phyloP scores from a whole-genome alignment of 2,888 invertebrate species.

The Drosophila macrospina region DNA sequence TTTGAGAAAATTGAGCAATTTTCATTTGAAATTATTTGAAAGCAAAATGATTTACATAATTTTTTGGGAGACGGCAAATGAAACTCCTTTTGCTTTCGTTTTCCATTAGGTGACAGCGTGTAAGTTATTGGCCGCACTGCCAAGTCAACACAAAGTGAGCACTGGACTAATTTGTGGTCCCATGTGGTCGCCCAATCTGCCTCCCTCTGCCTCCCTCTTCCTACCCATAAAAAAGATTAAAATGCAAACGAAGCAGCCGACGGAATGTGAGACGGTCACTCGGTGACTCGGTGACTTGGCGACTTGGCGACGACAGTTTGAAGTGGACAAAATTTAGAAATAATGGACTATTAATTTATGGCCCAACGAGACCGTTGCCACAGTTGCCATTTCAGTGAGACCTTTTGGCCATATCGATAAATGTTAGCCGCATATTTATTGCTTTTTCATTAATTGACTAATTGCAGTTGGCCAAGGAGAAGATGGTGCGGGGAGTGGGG shows the following conservation, averaged over 20 bases:
- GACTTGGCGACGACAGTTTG: constrained; percentile 77
- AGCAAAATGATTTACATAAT: constrained; percentile 67
- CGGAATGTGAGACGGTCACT: constrained; percentile 43
- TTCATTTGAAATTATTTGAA: constrained; percentile 2
- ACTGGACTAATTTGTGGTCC: constrained; percentile 72
- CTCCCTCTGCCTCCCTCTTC: neutral
- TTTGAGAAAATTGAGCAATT: constrained; percentile 6
- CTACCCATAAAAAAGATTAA: constrained; percentile 62
- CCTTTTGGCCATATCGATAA: constrained; percentile 61
- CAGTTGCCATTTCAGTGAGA: constrained; percentile 66
- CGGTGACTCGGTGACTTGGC: constrained; percentile 67
- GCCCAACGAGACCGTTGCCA: constrained; percentile 37
- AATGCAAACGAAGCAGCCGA: constrained; percentile 75
- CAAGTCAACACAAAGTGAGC: constrained; percentile 74
- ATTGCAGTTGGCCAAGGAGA: constrained; percentile 54
- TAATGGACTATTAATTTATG: constrained; percentile 82
- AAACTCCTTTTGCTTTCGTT: constrained; percentile 55
- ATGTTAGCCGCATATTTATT: constrained; percentile 75
- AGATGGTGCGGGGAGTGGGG: no score
- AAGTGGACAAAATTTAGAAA: constrained; percentile 79
- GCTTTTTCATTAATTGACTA: constrained; percentile 78
- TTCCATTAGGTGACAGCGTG: constrained; percentile 55
- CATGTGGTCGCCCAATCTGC: constrained; percentile 19
- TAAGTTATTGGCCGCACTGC: constrained; percentile 79
- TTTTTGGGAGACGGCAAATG: constrained; percentile 11